These are phyloP conservation scores for Bacillus rossius DNA, from an alignment of 1,140 invertebrate species.

Conservation along the genomic window DNA sequence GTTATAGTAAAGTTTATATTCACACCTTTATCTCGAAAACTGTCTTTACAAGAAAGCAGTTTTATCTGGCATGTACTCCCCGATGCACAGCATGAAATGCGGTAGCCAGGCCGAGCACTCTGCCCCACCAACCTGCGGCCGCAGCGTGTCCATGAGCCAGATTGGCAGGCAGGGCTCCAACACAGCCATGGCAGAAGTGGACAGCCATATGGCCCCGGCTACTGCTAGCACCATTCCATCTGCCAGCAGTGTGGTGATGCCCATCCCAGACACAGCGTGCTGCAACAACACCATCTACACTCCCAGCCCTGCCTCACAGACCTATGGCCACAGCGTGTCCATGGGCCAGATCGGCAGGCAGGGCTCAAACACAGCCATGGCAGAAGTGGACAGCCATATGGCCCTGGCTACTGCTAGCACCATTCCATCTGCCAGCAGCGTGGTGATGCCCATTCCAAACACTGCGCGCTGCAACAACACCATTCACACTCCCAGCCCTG, in stretches of 20 bases:
- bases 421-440: conserved; percentile 50
- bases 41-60: no score
- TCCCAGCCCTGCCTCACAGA: no score
- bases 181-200: conserved; percentile 72
- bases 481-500: no score
- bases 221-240: conserved; percentile 55
- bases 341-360: conserved; percentile 79
- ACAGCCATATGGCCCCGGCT: conserved; percentile 62
- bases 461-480: no score
- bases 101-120: no score
- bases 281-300: no score
- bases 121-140: conserved; percentile 71
- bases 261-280: no score
- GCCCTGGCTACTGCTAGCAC: conserved; percentile 56
- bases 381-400: conserved; percentile 67
- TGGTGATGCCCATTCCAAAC: background rate
- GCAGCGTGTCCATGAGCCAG: conserved; percentile 67
- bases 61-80: no score
- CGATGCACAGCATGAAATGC: no score
- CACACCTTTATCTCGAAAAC: no score
- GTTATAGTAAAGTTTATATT: no score
- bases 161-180: conserved; percentile 77
- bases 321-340: conserved; percentile 62
- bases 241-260: conserved; percentile 39
- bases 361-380: conserved; percentile 75